Evolutionary conservation across 2,113 vertebrate species (phyloP), one percentile per base, ranked within the genome.

Genomic region (Rhadina sibilatrix): DNA sequence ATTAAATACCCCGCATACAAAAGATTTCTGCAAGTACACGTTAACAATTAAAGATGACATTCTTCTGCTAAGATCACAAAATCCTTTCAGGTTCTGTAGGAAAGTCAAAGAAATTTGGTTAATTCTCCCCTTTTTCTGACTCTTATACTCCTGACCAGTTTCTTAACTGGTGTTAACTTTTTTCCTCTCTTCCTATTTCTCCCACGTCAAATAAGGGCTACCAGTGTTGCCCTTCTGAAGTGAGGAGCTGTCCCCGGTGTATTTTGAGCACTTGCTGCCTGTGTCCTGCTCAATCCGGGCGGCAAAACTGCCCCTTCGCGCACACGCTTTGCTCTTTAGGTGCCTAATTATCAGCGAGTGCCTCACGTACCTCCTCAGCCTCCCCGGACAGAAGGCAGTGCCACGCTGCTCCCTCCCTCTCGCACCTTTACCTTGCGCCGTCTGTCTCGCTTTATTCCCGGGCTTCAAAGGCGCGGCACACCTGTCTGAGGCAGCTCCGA

Each of bases 291-390:
- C 9, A 30, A 15, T 5, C 14, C 2, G 16, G 14, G 30, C 11
- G 6, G n/a, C 22, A 38, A 11, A 83, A 9, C 25, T 5, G 6
- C 12, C 40, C 11, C 16, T 25, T 37, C 7, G 7, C 37, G 12
- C 21, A 5, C 4, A 3, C 3, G 17, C 44, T 38, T 27, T 64
- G 35, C 49, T 28, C 60, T 79, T 50, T 6, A 37, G 44, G 11
- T 23, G 22, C 19, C 23, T 3, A 19, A 20, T 44, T 31, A 7
- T 21, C 5, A 5, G 0, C 1, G 15, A 38, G 12, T 0, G 31
- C 63, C 59, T 75, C 42, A n/a, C 3, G 31, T 5, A 3, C 17
- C 49, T 21, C 22, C 54, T 40, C 50, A 10, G 40, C n/a, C 46
- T 42, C 31, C 5, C 3, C 3, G 3, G 25, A 4, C 3, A 19